Evolutionary conservation across 2,797 vertebrate genomes (phyloP).

Genomic region (Pipistrellus nathusii): DNA sequence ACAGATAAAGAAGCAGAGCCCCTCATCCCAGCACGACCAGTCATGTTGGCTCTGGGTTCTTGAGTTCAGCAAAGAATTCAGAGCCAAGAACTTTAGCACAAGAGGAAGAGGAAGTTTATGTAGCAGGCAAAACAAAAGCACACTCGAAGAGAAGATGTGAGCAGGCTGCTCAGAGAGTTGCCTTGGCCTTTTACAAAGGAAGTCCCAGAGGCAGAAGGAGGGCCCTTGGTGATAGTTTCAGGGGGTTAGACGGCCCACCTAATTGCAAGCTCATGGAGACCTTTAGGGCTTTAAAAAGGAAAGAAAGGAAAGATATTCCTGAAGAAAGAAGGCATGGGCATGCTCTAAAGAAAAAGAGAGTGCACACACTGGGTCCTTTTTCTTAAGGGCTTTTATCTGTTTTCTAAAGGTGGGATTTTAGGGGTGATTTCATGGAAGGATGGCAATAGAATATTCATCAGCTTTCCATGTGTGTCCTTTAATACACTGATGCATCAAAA

Average conservation of each 20-base stretch:
- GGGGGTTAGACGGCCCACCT: background rate
- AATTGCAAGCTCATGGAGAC: background rate
- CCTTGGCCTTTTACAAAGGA: background rate
- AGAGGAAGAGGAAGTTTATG: background rate
- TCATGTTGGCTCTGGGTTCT: background rate
- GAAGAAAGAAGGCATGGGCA: background rate
- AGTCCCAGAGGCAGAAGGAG: background rate
- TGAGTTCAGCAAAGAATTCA: background rate
- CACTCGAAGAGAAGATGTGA: background rate
- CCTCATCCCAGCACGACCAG: background rate
- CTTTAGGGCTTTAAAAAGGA: background rate
- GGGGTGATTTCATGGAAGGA: background rate
- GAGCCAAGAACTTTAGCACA: background rate
- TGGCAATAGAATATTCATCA: background rate
- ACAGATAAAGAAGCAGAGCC: background rate
- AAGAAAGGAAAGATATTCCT: background rate
- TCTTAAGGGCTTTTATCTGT: background rate
- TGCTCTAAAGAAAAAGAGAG: background rate
- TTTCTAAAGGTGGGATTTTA: background rate
- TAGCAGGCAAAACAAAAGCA: background rate
- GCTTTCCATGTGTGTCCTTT: background rate
- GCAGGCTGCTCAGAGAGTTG: background rate
- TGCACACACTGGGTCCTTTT: background rate
- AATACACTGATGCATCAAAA: background rate
- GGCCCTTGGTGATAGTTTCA: background rate